Conservation (phyloP, 2,797 vertebrate genomes). For the Vultur gryphus region DNA sequence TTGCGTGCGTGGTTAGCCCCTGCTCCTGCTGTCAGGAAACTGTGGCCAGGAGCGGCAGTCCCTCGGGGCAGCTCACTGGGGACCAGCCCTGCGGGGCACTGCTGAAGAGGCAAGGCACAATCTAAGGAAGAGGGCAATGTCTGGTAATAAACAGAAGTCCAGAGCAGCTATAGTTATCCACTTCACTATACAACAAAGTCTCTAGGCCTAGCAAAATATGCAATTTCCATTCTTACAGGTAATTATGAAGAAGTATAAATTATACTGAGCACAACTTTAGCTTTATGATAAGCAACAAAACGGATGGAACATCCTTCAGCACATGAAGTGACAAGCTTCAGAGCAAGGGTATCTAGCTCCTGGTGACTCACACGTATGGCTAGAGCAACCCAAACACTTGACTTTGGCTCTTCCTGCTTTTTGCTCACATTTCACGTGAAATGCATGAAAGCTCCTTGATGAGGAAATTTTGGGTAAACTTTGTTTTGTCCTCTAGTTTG, state of each 20-base stretch:
- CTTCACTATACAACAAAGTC: not conserved
- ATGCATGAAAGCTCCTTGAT: not conserved
- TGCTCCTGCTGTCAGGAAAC: not conserved
- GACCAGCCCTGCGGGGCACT: not conserved
- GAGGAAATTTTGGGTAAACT: not conserved
- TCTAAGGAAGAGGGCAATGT: not conserved
- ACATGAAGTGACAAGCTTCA: not conserved
- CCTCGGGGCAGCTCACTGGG: accelerated
- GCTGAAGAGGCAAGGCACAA: not conserved
- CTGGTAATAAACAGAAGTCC: not conserved
- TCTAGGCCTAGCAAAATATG: not conserved
- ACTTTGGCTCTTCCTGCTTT: not conserved
- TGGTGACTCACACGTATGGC: not conserved
- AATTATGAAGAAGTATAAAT: not conserved
- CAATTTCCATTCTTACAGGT: not conserved
- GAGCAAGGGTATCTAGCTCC: not conserved
- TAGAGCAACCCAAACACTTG: not conserved
- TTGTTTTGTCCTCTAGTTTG: not conserved
- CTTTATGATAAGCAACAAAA: not conserved
- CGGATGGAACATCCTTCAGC: not conserved
- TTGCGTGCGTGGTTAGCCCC: not conserved
- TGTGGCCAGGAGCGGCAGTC: not conserved
- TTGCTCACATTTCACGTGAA: not conserved
- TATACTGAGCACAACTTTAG: accelerated
- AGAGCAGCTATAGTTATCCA: not conserved